Conservation (phyloP, 1,140 invertebrate species). For the Formica exsecta region DNA sequence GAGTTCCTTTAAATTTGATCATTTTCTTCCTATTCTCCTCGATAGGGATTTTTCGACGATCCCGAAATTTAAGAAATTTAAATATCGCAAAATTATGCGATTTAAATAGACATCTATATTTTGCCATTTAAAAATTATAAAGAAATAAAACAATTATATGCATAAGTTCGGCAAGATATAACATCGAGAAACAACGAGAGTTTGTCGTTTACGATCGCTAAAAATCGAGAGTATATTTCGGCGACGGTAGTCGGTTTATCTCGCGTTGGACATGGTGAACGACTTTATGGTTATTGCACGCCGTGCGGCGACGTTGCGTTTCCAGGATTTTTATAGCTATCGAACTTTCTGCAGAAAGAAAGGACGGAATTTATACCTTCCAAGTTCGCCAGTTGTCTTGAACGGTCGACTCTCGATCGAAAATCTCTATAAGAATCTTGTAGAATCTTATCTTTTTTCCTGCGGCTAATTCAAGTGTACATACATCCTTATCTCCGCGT, state of each 20-base stretch:
- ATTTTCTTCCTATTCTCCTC: neutral
- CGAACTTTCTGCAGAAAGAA: conserved; percentile 9
- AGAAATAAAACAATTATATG: neutral
- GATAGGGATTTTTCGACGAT: too few species aligned
- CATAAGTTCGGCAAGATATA: neutral
- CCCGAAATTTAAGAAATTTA: neutral
- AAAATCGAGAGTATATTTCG: neutral
- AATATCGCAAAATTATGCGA: neutral
- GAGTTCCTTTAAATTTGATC: neutral
- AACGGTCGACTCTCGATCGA: neutral
- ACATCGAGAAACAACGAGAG: neutral
- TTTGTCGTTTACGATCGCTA: neutral
- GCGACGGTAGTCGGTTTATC: neutral
- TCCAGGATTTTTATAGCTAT: conserved; percentile 30
- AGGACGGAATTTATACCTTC: neutral
- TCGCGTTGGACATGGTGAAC: neutral
- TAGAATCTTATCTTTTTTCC: neutral
- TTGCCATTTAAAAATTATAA: neutral
- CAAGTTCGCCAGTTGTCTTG: neutral
- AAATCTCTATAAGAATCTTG: neutral
- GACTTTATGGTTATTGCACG: conserved; percentile 39
- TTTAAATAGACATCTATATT: neutral
- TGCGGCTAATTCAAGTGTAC: neutral
- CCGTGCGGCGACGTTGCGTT: conserved; percentile 1
- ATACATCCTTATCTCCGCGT: neutral